Conservation (phyloP, 2,888 invertebrate genomes). For the Dolichomitus sp. region DNA sequence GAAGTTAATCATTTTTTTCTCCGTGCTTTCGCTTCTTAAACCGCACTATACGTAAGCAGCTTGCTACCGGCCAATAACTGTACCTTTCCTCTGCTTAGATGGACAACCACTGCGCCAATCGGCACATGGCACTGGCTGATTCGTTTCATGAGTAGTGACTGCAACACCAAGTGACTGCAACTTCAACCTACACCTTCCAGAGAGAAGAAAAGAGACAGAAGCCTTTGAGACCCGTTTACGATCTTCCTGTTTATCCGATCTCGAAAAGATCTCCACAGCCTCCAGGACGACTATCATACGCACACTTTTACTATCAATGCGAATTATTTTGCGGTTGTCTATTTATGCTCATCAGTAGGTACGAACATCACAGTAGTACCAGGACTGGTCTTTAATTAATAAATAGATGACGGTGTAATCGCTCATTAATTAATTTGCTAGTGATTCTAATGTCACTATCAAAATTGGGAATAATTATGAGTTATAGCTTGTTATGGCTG, state of each 20-base stretch:
- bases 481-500: background rate
- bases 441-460: slow-evolving; percentile 21
- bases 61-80: background rate
- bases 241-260: slow-evolving; percentile 69
- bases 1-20: background rate
- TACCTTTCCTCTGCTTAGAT: no score
- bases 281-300: slow-evolving; percentile 5
- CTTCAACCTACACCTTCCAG: slow-evolving; percentile 9
- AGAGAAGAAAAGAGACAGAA: slow-evolving; percentile 23
- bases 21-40: background rate
- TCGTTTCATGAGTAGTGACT: slow-evolving; percentile 33
- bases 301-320: slow-evolving; percentile 39
- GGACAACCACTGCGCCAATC: background rate
- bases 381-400: slow-evolving; percentile 8
- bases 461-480: slow-evolving; percentile 15
- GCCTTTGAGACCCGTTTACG: slow-evolving; percentile 66
- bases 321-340: slow-evolving; percentile 28
- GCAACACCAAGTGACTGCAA: slow-evolving; percentile 3
- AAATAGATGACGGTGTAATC: slow-evolving; percentile 15
- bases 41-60: background rate
- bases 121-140: slow-evolving; percentile 11
- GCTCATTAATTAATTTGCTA: slow-evolving; percentile 16
- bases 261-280: slow-evolving; percentile 48
- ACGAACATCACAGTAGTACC: background rate
- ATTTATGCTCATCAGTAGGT: slow-evolving; percentile 20